These are phyloP conservation scores for Laticauda laticaudata DNA, from an alignment of 2,113 vertebrate species.

Conservation along the genomic window DNA sequence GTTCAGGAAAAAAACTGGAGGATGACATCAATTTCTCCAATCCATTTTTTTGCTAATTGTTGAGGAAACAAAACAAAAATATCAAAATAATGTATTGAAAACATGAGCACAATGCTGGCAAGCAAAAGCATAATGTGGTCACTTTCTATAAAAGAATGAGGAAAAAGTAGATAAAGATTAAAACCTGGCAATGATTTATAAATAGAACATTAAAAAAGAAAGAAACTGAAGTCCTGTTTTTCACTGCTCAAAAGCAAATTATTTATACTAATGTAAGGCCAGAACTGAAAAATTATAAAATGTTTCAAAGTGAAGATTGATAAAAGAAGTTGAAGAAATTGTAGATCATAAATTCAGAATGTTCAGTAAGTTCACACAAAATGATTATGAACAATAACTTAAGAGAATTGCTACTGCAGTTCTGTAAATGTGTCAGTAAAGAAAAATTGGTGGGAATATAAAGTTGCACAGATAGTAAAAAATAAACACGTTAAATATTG, in stretches of 20 bases:
- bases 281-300: neutral
- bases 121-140: neutral
- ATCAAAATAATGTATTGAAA: neutral
- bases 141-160: neutral
- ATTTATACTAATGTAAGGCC: neutral
- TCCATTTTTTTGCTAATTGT: neutral
- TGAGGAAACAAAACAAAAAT: neutral
- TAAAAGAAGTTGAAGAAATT: neutral
- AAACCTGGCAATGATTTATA: neutral
- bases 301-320: neutral
- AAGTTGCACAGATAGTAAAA: neutral
- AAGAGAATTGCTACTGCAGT: too few species aligned
- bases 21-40: neutral
- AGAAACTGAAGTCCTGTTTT: neutral
- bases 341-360: neutral
- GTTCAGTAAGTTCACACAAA: neutral
- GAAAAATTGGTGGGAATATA: neutral
- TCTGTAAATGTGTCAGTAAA: neutral
- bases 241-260: neutral
- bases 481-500: neutral
- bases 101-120: neutral
- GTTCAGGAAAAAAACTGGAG: neutral
- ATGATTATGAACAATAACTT: neutral
- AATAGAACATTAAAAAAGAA: neutral
- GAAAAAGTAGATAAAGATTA: neutral